phyloP scores from a whole-genome alignment of 2,888 invertebrate genomes.

The Eristalis intricaria region DNA sequence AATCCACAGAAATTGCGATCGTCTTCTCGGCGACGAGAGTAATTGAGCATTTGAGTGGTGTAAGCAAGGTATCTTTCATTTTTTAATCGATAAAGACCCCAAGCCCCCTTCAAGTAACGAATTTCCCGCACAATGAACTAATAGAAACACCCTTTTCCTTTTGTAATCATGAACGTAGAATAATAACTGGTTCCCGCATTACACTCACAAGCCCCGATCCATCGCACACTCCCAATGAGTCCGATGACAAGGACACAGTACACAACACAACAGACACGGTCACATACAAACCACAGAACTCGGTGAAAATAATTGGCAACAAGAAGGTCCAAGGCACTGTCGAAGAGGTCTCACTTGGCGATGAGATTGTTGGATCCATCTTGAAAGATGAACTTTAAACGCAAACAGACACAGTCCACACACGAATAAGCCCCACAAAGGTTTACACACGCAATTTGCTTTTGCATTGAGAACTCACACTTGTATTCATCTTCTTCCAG shows the following conservation, averaged over 20 bases:
- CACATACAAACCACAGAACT: constrained; percentile 78
- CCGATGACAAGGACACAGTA: constrained; percentile 76
- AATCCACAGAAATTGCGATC: constrained; percentile 81
- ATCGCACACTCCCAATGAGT: constrained; percentile 76
- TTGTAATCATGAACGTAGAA: constrained; percentile 76
- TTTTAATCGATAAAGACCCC: constrained; percentile 30
- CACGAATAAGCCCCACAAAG: constrained; percentile 42
- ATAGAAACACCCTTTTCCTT: constrained; percentile 47
- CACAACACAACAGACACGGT: constrained; percentile 79
- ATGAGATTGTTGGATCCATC: constrained; percentile 60
- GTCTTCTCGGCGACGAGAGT: constrained; percentile 79
- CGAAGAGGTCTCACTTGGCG: constrained; percentile 77
- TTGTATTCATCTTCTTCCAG: constrained; percentile 4
- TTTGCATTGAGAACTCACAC: neutral
- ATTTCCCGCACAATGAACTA: constrained; percentile 29
- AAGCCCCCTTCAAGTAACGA: constrained; percentile 48
- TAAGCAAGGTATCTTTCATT: constrained; percentile 76
- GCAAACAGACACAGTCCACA: constrained; percentile 21
- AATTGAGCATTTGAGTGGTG: constrained; percentile 75
- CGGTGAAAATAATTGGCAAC: constrained; percentile 60
- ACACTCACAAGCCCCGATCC: constrained; percentile 83
- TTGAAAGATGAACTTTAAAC: constrained; percentile 77
- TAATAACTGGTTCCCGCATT: constrained; percentile 82
- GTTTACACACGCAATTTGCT: constrained; percentile 1
- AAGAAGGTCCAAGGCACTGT: constrained; percentile 77